Conservation (phyloP, 2,797 vertebrate genomes). For the Protosalanx chinensis region DNA sequence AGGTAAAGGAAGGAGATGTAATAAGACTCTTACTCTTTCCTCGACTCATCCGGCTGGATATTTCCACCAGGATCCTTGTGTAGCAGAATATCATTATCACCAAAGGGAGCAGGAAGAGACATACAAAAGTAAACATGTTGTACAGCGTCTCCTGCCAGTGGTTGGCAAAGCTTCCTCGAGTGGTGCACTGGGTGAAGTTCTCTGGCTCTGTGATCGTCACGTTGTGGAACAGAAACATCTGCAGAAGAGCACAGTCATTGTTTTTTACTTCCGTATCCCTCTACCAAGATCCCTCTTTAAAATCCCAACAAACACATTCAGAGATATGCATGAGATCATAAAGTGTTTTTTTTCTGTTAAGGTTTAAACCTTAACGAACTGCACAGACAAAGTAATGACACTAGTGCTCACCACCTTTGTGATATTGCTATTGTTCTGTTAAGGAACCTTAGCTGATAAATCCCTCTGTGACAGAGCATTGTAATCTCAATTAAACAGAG, state of each 20-base stretch:
- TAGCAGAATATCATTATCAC: constrained; percentile 88
- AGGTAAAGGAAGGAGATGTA: background rate
- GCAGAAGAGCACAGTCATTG: background rate
- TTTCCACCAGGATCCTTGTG: constrained; percentile 81
- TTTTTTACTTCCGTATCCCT: too few relatives aligned
- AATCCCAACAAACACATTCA: too few relatives aligned
- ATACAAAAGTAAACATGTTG: constrained; percentile 85
- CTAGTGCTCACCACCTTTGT: too few relatives aligned
- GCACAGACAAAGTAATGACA: too few relatives aligned
- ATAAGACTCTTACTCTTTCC: background rate
- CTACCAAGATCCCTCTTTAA: too few relatives aligned
- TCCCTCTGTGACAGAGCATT: too few relatives aligned
- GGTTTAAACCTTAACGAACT: too few relatives aligned
- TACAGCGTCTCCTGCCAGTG: constrained; percentile 84
- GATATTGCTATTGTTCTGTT: too few relatives aligned
- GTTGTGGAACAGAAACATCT: constrained; percentile 81
- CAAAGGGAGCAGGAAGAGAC: constrained; percentile 84
- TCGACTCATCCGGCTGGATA: constrained; percentile 77
- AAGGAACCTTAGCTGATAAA: too few relatives aligned
- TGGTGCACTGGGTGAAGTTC: constrained; percentile 87
- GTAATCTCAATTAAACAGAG: too few relatives aligned
- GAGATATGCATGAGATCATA: too few relatives aligned
- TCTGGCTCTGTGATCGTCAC: constrained; percentile 72
- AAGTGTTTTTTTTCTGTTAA: too few relatives aligned
- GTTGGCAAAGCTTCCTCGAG: constrained; percentile 75